phyloP scores from a whole-genome alignment of 1,140 invertebrate genomes.

The Diabrotica undecimpunctata region DNA sequence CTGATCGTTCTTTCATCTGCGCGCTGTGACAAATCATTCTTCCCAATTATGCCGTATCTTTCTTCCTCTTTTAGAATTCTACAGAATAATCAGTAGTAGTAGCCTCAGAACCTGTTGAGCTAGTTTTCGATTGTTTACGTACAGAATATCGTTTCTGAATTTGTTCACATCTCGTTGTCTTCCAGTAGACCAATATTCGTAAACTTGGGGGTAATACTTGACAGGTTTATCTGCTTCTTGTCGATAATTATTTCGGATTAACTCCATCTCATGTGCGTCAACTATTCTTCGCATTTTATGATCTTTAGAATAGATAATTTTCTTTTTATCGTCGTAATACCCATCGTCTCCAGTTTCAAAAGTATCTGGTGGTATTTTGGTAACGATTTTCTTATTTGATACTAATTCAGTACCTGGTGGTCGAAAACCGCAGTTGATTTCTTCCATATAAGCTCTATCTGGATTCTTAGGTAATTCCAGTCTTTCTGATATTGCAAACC shows the following conservation, averaged over 20 bases:
- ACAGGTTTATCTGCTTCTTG: slow-evolving; percentile 6
- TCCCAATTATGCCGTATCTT: too few relatives aligned
- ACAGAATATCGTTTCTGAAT: background rate
- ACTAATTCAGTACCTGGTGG: slow-evolving; percentile 20
- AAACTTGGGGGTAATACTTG: slow-evolving; percentile 16
- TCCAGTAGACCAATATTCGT: slow-evolving; percentile 25
- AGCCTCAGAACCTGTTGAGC: too few relatives aligned
- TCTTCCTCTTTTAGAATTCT: too few relatives aligned
- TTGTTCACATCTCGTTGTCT: slow-evolving; percentile 12
- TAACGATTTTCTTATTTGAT: slow-evolving; percentile 20
- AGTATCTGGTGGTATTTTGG: slow-evolving; percentile 23
- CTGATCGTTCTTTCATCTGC: too few relatives aligned
- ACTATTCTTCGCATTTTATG: background rate
- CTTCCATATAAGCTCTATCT: slow-evolving; percentile 20
- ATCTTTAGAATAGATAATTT: slow-evolving; percentile 19
- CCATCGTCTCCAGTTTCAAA: slow-evolving; percentile 28
- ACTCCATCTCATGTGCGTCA: slow-evolving; percentile 5
- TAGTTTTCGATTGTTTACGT: too few relatives aligned
- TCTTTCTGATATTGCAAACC: slow-evolving; percentile 14
- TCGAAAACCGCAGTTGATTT: slow-evolving; percentile 14
- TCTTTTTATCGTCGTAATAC: slow-evolving; percentile 21
- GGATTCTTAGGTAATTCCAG: slow-evolving; percentile 15
- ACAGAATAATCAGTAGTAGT: too few relatives aligned
- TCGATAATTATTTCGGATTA: slow-evolving; percentile 22
- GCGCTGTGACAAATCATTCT: too few relatives aligned